Evolutionary conservation across 2,888 invertebrate genomes (phyloP).

Genomic region (Yponomeuta evonymella): DNA sequence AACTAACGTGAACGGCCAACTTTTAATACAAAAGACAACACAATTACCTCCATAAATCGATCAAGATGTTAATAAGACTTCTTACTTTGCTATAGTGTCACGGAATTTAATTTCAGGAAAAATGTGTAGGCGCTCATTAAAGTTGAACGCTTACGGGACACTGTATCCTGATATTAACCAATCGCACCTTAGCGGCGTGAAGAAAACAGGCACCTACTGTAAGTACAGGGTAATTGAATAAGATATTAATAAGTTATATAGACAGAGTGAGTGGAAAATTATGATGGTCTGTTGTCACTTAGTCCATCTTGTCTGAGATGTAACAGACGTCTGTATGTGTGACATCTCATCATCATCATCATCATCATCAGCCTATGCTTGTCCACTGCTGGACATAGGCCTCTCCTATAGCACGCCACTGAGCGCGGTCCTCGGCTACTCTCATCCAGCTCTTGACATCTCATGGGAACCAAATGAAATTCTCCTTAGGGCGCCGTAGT

Average conservation of each 20-base stretch:
- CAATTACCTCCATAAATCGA: constrained; percentile 22
- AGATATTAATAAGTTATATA: neutral
- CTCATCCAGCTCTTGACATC: too few relatives aligned
- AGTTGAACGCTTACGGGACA: constrained; percentile 16
- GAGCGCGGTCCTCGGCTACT: too few relatives aligned
- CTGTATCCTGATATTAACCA: constrained; percentile 27
- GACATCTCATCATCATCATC: too few relatives aligned
- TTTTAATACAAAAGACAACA: neutral
- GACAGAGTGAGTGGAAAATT: too few relatives aligned
- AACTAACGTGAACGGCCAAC: neutral
- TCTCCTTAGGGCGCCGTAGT: too few relatives aligned
- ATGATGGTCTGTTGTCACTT: too few relatives aligned
- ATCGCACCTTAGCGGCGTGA: constrained; percentile 28
- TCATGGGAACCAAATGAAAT: too few relatives aligned
- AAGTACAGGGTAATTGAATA: constrained; percentile 20
- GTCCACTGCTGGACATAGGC: too few relatives aligned
- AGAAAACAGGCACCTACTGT: constrained; percentile 24
- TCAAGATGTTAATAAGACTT: constrained; percentile 19
- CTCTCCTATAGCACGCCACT: too few relatives aligned
- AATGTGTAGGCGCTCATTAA: constrained; percentile 29
- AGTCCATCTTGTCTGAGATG: too few relatives aligned
- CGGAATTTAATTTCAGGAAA: constrained; percentile 32
- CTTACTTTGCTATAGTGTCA: constrained; percentile 29
- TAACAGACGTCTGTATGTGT: too few relatives aligned
- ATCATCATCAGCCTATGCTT: too few relatives aligned